Evolutionary conservation across 1,140 invertebrate species (phyloP).

Genomic region (Nixonia krombeini): DNA sequence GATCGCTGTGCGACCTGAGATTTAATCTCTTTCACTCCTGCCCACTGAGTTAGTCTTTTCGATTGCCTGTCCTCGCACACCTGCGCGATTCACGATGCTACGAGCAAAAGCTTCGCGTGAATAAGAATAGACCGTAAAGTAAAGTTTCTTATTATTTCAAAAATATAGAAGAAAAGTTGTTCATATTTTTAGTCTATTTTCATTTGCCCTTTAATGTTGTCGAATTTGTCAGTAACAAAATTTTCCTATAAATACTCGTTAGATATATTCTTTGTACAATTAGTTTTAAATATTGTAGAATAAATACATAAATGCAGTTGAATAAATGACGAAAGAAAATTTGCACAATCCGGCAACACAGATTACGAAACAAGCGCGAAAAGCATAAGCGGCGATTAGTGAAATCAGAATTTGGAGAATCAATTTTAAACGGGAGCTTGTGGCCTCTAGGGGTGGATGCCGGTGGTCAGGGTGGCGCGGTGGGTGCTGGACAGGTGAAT

Average conservation of each 20-base stretch:
- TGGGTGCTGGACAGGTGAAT: constrained; percentile 66
- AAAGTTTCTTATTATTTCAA: no score
- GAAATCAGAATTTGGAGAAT: background rate
- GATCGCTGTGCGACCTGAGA: constrained; percentile 17
- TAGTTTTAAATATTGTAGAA: no score
- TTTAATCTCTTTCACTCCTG: constrained; percentile 27
- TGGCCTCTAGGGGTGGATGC: constrained; percentile 65
- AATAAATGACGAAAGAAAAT: no score
- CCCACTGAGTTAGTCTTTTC: constrained; percentile 25
- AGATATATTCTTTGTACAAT: no score
- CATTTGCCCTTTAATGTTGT: background rate
- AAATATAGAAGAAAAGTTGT: no score
- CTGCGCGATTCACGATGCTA: background rate
- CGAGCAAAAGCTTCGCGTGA: constrained; percentile 3
- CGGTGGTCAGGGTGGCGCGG: constrained; percentile 68
- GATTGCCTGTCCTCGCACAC: constrained; percentile 26
- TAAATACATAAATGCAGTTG: no score
- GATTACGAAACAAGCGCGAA: no score
- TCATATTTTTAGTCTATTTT: background rate
- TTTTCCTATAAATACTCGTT: no score
- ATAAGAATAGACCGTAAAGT: background rate
- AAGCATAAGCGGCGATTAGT: no score
- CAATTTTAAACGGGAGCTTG: constrained; percentile 48
- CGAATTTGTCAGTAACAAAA: background rate
- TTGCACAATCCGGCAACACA: no score